Evolutionary conservation across 2,113 vertebrate genomes (phyloP).

Genomic region (Hippocampus zosterae): DNA sequence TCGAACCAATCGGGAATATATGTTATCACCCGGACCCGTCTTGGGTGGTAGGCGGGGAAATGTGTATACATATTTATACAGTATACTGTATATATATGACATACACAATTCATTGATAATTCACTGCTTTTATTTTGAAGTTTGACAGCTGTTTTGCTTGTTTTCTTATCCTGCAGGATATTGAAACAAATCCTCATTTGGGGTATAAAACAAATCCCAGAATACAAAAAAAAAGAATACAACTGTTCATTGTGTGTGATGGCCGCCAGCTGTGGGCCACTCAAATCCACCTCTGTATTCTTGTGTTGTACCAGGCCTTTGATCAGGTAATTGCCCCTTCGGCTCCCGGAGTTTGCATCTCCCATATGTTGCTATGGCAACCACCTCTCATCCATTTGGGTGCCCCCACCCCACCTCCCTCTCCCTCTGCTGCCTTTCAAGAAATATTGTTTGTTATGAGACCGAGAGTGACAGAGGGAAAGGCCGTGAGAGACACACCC

Average conservation of each 20-base stretch:
- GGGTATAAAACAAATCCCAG: neutral
- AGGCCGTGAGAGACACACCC: neutral
- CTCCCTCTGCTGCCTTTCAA: conserved; percentile 46
- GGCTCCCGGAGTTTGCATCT: conserved; percentile 60
- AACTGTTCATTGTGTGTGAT: conserved; percentile 42
- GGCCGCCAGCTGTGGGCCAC: conserved; percentile 57
- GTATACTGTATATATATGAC: too few relatives aligned
- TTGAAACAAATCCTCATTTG: neutral
- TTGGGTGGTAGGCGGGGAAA: too few relatives aligned
- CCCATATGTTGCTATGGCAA: conserved; percentile 63
- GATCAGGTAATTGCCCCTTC: conserved; percentile 75
- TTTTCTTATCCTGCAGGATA: too few relatives aligned
- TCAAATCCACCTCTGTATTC: conserved; percentile 49
- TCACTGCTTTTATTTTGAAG: too few relatives aligned
- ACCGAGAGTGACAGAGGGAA: conserved; percentile 19
- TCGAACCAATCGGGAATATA: too few relatives aligned
- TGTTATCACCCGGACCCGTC: too few relatives aligned
- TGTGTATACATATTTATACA: too few relatives aligned
- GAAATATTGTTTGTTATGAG: conserved; percentile 26
- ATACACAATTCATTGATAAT: too few relatives aligned
- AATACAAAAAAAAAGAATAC: neutral
- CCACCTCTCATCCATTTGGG: conserved; percentile 51
- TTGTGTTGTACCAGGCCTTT: conserved; percentile 61
- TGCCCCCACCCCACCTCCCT: neutral
- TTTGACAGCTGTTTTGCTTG: too few relatives aligned